Evolutionary conservation across 2,888 invertebrate species (phyloP), one percentile per base, ranked within the genome.

Genomic region (Ypsolopha scabrella): DNA sequence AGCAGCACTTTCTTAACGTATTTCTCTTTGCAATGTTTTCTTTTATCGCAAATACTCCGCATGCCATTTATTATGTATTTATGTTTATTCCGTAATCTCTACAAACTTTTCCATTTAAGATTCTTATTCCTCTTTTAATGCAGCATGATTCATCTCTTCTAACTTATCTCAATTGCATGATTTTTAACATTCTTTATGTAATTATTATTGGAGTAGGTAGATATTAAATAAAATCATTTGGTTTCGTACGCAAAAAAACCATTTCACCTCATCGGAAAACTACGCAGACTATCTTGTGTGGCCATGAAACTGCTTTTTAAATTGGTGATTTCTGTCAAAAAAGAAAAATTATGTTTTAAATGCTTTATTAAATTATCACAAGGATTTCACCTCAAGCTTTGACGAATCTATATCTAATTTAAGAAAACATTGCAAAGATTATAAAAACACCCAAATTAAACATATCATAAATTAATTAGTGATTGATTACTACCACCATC

Each of bases 21-120:
- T 67, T 68, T 69, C 74, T 81, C 85, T 86, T 85, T 86, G 86
- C 86, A 86, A 85, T 86, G 86, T 86, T 86, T 86, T 83, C 86
- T 53, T 53, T 51, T 6, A 13, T 33, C 33, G 24, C 14, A n/a
- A 48, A 43, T 51, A 48, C 49, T 51, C 52, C 44, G 51, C 54
- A 33, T n/a, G 35, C 10, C 7, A 24, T 24, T 24, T 24, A 24
- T 3, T 24, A 2, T 24, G 24, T 24, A 24, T 24, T 4, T 24
- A 24, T 24, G 4, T 24, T 24, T 24, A 2, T 24, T 24, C 24
- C 24, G 24, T 24, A 24, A 24, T 24, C 24, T 24, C 24, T 24
- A 3, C 24, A 24, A 24, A 24, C 24, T 24, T 24, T 3, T 24
- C 24, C 24, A 24, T 24, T 24, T 24, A 6, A 45, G 9, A 33